Evolutionary conservation across 2,797 vertebrate genomes (phyloP).

Genomic region (Columba guinea): DNA sequence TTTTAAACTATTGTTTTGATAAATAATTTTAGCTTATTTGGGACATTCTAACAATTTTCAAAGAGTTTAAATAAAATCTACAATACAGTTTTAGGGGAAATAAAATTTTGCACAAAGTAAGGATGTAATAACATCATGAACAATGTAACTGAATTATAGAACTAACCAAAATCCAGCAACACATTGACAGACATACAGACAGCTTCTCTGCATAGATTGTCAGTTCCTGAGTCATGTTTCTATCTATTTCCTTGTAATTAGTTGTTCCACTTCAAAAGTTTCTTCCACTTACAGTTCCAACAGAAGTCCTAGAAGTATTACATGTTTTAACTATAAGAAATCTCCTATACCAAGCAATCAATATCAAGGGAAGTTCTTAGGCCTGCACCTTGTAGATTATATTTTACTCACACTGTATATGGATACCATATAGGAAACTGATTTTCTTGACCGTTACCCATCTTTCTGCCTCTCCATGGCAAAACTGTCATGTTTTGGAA

Average conservation of each 20-base stretch:
- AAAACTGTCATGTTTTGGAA: slow-evolving; percentile 48
- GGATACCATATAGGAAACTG: slow-evolving; percentile 22
- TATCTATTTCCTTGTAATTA: neutral
- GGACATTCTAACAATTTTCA: neutral
- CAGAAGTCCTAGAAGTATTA: neutral
- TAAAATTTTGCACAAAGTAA: neutral
- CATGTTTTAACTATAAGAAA: neutral
- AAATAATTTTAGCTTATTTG: neutral
- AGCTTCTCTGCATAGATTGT: neutral
- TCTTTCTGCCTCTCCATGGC: neutral
- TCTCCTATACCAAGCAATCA: neutral
- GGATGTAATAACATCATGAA: neutral
- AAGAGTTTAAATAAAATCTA: slow-evolving; percentile 22
- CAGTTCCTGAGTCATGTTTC: neutral
- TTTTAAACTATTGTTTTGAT: neutral
- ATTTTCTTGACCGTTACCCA: neutral
- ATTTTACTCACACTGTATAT: neutral
- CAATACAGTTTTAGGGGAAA: neutral
- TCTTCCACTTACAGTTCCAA: neutral
- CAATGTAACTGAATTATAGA: neutral
- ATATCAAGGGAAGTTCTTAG: slow-evolving; percentile 15
- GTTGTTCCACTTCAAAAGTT: neutral
- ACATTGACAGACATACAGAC: neutral
- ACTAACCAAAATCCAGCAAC: slow-evolving; percentile 4
- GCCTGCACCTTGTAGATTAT: neutral